Evolutionary conservation across 2,113 vertebrate genomes (phyloP), one percentile per base, ranked within the genome.

Genomic region (Rhodinocichla rosea): DNA sequence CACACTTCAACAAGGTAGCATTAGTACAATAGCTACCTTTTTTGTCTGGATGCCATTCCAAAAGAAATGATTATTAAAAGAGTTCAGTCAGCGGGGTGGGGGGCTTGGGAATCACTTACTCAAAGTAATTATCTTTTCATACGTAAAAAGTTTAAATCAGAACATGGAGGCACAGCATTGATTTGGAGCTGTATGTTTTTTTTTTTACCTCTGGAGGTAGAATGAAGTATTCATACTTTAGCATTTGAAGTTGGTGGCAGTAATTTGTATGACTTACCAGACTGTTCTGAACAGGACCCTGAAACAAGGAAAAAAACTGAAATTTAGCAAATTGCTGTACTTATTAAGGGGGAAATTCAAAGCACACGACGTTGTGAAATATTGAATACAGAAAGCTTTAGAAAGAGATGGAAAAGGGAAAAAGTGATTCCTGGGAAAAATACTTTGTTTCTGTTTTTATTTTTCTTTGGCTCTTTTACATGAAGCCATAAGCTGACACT

Each of bases 271-370:
- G 74, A 92, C 76, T 90, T 97, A 92, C 27, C 92, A 92, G 81
- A 90, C 84, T 96, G 89, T 93, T 97, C 84, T 97, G 91, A 97
- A 77, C 82, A 97, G 94, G 82, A 94, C 73, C 77, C 75, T 90
- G 37, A 96, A 97, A 97, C 57, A 95, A 92, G 78, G 30, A 17
- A 95, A 95, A 95, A 97, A 97, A 42, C 0, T 67, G 94, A 96
- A 96, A 96, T 90, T 95, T 96, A 96, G 91, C 47, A 96, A 98
- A 96, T 94, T 90, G 75, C 90, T 92, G 15, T 63, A 4, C 49
- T 97, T 96, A 91, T 94, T 96, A 97, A 96, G 65, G 68, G 59
- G 37, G 93, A 92, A 95, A 96, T 93, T 92, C 73, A 94, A 97
- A 94, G 82, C 53, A 92, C 42, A 69, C 68, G 11, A 26, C 55